Evolutionary conservation across 2,797 vertebrate species (phyloP), one percentile per base, ranked within the genome.

Genomic region (Scolopax bukidnonensis): DNA sequence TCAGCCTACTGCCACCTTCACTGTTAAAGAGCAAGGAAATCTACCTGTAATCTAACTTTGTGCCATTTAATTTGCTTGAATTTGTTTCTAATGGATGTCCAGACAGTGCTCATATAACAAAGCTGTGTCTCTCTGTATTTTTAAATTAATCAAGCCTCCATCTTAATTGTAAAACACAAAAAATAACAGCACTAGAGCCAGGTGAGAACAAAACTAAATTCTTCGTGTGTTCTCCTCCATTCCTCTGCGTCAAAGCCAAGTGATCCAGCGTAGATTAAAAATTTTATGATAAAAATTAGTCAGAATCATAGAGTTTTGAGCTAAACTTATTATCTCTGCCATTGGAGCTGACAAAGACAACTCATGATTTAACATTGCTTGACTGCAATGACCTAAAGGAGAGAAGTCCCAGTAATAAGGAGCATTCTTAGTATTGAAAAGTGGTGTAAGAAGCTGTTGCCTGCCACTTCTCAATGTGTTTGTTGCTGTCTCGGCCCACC

Each of bases 181-280:
- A 48, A 69, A 7, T 15, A 54, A 11, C 19, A 64, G 20, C 18
- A 10, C 21, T 9, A n/a, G 6, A 57, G 10, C 18, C 36, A 36
- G 10, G 0, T 21, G 12, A 28, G 30, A 68, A 20, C 2, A 21
- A 24, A 38, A 5, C 10, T 53, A 32, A n/a, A 11, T 25, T 41
- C 33, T 45, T 10, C 12, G 21, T 6, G 13, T 0, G 8, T 19
- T 33, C 32, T 51, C 40, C 18, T 13, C 20, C 28, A 1, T 27
- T 36, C 6, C 16, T 7, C 8, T 1, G 24, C 2, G 6, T 7
- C 24, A 74, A 14, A 41, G 40, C 5, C 63, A 70, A 73, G 45
- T 13, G 12, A 67, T 38, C 60, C 71, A 50, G 16, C 21, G n/a
- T 43, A 50, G 18, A 61, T 24, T 43, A 57, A 82, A 71, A 77